Conservation (phyloP, 2,797 vertebrate species). For the Urocyon cinereoargenteus region DNA sequence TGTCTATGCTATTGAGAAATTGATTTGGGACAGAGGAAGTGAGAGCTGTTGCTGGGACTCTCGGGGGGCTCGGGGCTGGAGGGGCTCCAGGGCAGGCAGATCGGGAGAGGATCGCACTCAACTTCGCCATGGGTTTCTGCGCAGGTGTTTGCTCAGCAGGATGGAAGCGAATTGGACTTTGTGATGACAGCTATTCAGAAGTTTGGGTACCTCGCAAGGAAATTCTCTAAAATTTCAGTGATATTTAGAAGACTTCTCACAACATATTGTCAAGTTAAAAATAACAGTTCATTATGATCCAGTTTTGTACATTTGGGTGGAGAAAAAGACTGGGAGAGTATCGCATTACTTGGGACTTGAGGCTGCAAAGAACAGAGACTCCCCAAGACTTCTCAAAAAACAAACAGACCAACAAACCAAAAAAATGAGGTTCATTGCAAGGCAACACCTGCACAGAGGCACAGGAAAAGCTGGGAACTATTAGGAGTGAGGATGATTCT, state of each 20-base stretch:
- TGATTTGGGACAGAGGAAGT: neutral
- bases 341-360: neutral
- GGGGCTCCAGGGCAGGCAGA: rapidly evolving
- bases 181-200: neutral
- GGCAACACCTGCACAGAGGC: neutral
- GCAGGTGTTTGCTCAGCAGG: neutral
- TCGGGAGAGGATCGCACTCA: neutral
- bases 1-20: neutral
- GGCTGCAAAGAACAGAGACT: neutral
- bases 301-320: neutral
- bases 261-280: neutral
- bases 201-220: neutral
- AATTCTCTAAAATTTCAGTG: neutral
- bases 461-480: neutral
- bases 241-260: neutral
- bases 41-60: neutral
- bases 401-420: neutral
- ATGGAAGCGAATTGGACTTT: neutral
- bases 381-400: neutral
- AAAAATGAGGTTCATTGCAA: neutral
- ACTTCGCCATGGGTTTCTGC: neutral
- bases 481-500: neutral
- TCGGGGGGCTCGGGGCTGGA: neutral
- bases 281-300: neutral
- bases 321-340: neutral